Evolutionary conservation across 2,888 invertebrate genomes (phyloP).

Genomic region (Ethmia dodecea): DNA sequence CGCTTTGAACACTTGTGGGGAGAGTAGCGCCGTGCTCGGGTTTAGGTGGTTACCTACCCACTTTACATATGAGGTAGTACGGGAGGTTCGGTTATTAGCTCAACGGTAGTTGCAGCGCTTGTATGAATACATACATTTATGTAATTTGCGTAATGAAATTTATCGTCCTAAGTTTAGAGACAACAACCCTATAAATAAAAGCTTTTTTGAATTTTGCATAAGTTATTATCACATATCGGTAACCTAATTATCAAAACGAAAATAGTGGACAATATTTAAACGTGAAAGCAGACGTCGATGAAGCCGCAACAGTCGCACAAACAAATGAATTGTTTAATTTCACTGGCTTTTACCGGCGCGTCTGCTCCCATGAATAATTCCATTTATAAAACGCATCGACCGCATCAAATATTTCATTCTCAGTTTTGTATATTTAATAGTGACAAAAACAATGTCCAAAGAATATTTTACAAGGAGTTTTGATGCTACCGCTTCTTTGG

Average conservation of each 20-base stretch:
- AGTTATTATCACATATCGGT: conserved; percentile 29
- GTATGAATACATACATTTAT: not conserved
- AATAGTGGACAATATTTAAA: conserved; percentile 36
- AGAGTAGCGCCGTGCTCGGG: conserved; percentile 32
- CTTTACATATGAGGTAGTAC: conserved; percentile 55
- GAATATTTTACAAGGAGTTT: conserved; percentile 36
- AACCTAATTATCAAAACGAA: conserved; percentile 37
- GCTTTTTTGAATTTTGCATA: too few species aligned
- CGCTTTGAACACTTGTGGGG: conserved; percentile 76
- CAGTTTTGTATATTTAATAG: conserved; percentile 68
- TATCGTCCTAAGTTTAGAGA: too few species aligned
- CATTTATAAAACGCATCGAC: conserved; percentile 65
- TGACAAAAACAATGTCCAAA: conserved; percentile 57
- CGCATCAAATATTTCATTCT: conserved; percentile 70
- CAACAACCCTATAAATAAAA: too few species aligned
- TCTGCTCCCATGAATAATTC: conserved; percentile 68
- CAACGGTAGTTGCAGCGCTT: too few species aligned
- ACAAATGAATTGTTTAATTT: conserved; percentile 68
- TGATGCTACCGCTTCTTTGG: conserved; percentile 31
- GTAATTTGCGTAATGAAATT: conserved; percentile 21
- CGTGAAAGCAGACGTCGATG: conserved; percentile 45
- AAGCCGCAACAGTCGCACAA: conserved; percentile 57
- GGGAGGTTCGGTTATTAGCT: conserved; percentile 7
- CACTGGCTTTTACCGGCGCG: conserved; percentile 62
- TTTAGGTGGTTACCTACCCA: conserved; percentile 44